phyloP scores from a whole-genome alignment of 2,888 invertebrate genomes.

The Platerodrilus igneus region DNA sequence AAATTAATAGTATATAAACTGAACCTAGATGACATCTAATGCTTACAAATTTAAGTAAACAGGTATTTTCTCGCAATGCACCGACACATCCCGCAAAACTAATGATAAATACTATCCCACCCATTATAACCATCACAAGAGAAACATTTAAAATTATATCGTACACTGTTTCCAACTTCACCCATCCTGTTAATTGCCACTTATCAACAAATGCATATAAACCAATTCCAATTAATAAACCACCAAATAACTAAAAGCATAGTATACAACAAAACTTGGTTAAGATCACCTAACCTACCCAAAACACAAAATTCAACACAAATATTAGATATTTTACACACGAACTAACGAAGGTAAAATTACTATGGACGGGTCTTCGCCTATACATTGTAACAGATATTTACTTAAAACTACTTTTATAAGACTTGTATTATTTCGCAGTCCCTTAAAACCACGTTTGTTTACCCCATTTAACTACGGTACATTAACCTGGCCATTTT shows the following conservation, averaged over 20 bases:
- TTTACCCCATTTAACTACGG: too few relatives aligned
- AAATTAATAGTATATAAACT: conserved; percentile 9
- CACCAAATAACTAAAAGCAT: conserved; percentile 76
- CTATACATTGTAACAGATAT: conserved; percentile 62
- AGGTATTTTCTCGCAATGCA: conserved; percentile 86
- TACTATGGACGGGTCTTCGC: conserved; percentile 55
- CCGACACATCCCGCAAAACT: conserved; percentile 93
- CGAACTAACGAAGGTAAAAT: conserved; percentile 78
- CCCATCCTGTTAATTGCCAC: conserved; percentile 81
- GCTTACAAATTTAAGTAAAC: conserved; percentile 85
- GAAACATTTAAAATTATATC: conserved; percentile 89
- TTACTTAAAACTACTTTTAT: too few relatives aligned
- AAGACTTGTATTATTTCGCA: too few relatives aligned
- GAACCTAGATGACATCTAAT: conserved; percentile 16
- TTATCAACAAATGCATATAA: conserved; percentile 90
- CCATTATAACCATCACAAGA: conserved; percentile 82
- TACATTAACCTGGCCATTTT: too few relatives aligned
- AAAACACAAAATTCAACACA: conserved; percentile 82
- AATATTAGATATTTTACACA: conserved; percentile 89
- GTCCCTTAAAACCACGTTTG: too few relatives aligned
- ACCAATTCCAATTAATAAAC: conserved; percentile 79
- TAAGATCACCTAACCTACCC: conserved; percentile 56
- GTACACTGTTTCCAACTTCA: conserved; percentile 81
- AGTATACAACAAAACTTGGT: conserved; percentile 12
- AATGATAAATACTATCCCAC: conserved; percentile 86